Evolutionary conservation across 2,888 invertebrate species (phyloP).

Genomic region (Cactoblastis cactorum): DNA sequence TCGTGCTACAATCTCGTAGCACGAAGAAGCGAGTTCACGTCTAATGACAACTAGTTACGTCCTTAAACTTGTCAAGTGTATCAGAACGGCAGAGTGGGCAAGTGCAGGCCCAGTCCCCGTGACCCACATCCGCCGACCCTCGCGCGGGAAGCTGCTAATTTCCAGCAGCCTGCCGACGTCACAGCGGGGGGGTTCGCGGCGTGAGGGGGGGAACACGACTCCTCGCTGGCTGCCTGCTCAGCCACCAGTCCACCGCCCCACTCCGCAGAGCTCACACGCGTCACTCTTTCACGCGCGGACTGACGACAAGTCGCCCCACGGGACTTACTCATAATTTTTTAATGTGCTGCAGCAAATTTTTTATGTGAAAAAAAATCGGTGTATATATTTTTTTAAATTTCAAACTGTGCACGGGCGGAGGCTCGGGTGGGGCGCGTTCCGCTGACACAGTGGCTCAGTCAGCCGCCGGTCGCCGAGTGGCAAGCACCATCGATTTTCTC

Average conservation of each 20-base stretch:
- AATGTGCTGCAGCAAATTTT: conserved; percentile 47
- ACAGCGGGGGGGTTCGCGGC: conserved; percentile 56
- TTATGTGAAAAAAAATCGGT: conserved; percentile 56
- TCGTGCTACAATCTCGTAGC: conserved; percentile 19
- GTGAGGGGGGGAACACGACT: conserved; percentile 51
- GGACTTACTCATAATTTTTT: conserved; percentile 30
- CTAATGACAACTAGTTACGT: conserved; percentile 64
- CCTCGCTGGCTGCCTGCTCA: conserved; percentile 49
- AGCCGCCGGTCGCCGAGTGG: conserved; percentile 74
- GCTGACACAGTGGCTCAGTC: conserved; percentile 81
- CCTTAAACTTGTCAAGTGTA: conserved; percentile 77
- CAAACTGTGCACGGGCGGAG: conserved; percentile 65
- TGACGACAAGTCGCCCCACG: conserved; percentile 33
- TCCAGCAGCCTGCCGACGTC: conserved; percentile 72
- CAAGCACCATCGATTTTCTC: conserved; percentile 77
- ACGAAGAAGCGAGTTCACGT: conserved; percentile 29
- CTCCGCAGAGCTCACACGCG: conserved; percentile 59
- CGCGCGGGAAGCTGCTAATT: conserved; percentile 79
- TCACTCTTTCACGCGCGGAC: conserved; percentile 44
- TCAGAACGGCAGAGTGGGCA: conserved; percentile 68
- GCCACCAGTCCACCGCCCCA: conserved; percentile 64
- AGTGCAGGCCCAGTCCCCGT: conserved; percentile 77
- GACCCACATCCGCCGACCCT: conserved; percentile 77
- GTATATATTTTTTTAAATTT: conserved; percentile 52
- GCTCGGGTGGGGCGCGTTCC: conserved; percentile 73